Evolutionary conservation across 2,113 vertebrate genomes (phyloP), one percentile per base, ranked within the genome.

Genomic region (Callionymus lyra): DNA sequence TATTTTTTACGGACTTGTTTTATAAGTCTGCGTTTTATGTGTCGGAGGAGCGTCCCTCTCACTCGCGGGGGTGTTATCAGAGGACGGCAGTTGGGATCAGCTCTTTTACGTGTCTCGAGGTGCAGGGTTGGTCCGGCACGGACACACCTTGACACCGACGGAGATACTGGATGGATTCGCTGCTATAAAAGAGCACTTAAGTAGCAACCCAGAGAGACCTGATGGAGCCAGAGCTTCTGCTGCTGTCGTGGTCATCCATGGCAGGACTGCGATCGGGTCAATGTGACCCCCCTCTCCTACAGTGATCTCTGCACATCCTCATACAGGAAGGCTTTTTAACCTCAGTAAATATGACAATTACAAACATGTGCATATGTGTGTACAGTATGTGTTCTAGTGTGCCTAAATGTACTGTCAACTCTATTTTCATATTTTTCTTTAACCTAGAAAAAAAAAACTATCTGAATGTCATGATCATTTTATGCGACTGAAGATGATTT

Each of bases 1-100:
- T 51, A 77, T 86, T 86, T 88, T 90, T 88, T n/a, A 91, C 89
- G 72, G 93, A 97, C 92, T 96, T 95, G 93, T 97, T 97, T 93
- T 97, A 95, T 86, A 98, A 94, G 90, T 96, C 91, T 87, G 77
- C 53, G 49, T 63, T 82, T 70, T 87, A 41, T 39, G 47, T 68
- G 76, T 65, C 78, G 67, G 8, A 27, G 8, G 21, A 27, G 8
- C 21, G 21, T 27, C 6, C 9, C 11, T 6, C 31, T 4, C 27
- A 43, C 31, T n/a, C 6, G 41, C 31, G 21, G n/a, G 31, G 21
- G 14, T 31, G 16, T 19, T 16, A 34, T 27, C 21, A 27, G 21
- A 27, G 4, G 21, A 27, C 4, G 21, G 21, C 21, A 27, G 21
- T 27, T 27, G 8, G 21, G 21, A 27, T n/a, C n/a, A n/a, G 12